Base-by-base conservation (phyloP, 2,888 invertebrate genomes). In the Chloroclysta siterata region DNA sequence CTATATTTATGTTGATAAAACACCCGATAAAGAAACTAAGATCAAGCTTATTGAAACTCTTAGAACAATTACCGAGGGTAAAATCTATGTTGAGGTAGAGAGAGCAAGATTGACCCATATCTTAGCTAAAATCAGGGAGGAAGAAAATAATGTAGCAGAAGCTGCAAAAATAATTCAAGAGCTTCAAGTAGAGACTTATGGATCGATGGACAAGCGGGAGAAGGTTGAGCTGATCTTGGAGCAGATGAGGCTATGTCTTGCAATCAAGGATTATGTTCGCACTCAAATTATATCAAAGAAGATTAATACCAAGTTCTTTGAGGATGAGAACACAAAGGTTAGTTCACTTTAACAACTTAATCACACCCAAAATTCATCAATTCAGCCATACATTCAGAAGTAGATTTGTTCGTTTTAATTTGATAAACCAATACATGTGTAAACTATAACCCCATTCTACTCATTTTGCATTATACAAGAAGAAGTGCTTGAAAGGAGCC, bases 31-130 rank as follows among this genome's bases (percentile, higher is more conserved):
- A 84, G 98, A 98, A 72, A 96, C 96, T 0, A 97, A 97, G 92
- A 95, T 99, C 51, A 98, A 98, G 83, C 94, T 99, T 0, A 99
- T 99, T 81, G 99, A 99, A 84, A 99, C 99, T 0, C 90, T 99
- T 53, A 95, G 98, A 70, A 95, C 96, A 5, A 99, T 99, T 1
- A 99, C 99, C 0, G 99, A 99, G 83, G 99, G 99, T 71, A 99
- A 99, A 95, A 99, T 99, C 72, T 99, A 99, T 85, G 99, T 99
- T n/a, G 99, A 99, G 94, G 99, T 99, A 8, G 99, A 99, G 88
- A 94, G 99, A 77, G 99, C 99, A 5, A 94, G 99, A 59, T 93
- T 99, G 6, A 99, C 99, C 0, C 97, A 98, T 78, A 97, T 96
- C 73, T 88, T 98, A 66, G 97, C 97, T 0, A 95, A 97, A 81